Conservation (phyloP, 2,888 invertebrate genomes). For the Catocala fraxini region DNA sequence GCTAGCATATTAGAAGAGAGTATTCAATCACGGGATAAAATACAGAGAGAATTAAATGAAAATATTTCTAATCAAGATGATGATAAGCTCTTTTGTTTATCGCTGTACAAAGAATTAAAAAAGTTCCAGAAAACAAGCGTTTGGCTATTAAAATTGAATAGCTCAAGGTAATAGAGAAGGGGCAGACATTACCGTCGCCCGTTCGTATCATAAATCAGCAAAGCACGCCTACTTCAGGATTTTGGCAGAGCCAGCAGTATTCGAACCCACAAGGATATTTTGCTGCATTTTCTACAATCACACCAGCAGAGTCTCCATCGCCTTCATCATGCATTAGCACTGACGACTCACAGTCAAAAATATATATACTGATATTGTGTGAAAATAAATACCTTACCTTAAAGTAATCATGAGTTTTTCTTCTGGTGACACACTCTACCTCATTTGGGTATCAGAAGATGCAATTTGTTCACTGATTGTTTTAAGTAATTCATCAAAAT, state of each 20-base stretch:
- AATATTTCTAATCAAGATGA: constrained; percentile 49
- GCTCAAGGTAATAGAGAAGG: constrained; percentile 47
- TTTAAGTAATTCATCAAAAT: constrained; percentile 54
- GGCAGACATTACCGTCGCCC: constrained; percentile 43
- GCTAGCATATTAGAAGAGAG: constrained; percentile 50
- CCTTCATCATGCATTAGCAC: constrained; percentile 32
- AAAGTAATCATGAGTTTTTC: constrained; percentile 49
- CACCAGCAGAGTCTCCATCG: constrained; percentile 36
- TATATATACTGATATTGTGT: constrained; percentile 41
- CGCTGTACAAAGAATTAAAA: constrained; percentile 44
- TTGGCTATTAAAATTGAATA: constrained; percentile 50
- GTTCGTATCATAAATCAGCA: constrained; percentile 45
- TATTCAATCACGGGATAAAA: constrained; percentile 38
- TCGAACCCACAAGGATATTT: constrained; percentile 50
- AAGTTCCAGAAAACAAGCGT: too few relatives aligned
- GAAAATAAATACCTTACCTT: constrained; percentile 48
- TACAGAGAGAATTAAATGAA: constrained; percentile 40
- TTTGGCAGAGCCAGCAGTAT: constrained; percentile 40
- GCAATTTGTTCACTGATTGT: constrained; percentile 50
- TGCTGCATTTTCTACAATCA: constrained; percentile 42
- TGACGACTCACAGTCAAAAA: constrained; percentile 33
- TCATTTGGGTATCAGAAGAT: constrained; percentile 39
- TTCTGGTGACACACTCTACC: constrained; percentile 45
- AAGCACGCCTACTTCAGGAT: constrained; percentile 35
- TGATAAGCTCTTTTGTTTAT: constrained; percentile 56